Conservation (phyloP, 2,113 vertebrate genomes). For the Oreotrochilus melanogaster region DNA sequence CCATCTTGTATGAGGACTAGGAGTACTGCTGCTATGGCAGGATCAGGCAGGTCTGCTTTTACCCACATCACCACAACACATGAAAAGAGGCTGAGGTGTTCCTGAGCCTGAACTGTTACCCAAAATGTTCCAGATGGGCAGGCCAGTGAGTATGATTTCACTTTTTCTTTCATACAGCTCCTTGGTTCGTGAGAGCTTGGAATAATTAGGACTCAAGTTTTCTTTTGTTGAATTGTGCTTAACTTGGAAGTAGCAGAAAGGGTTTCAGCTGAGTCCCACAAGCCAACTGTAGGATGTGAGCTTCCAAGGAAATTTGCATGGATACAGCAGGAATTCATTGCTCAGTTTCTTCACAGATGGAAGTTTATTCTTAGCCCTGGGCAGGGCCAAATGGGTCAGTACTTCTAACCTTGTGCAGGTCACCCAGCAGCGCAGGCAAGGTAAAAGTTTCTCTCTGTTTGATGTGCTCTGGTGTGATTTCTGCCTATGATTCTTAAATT, state of each 20-base stretch:
- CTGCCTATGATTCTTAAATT: neutral
- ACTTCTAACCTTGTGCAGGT: constrained; percentile 81
- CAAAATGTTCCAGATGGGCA: neutral
- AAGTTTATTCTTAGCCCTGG: constrained; percentile 73
- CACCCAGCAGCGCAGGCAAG: constrained; percentile 27
- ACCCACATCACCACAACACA: too few relatives aligned
- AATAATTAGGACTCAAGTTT: neutral
- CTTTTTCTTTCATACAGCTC: neutral
- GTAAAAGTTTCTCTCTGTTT: neutral
- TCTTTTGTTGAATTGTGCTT: neutral
- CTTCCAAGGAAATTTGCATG: neutral
- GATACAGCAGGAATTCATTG: constrained; percentile 6
- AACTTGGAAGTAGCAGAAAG: neutral
- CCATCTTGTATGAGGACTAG: neutral
- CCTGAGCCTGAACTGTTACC: neutral
- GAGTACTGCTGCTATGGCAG: neutral
- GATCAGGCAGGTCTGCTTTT: neutral
- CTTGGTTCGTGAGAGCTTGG: neutral
- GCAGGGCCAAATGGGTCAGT: constrained; percentile 82
- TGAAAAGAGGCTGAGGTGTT: neutral
- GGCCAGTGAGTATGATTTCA: neutral
- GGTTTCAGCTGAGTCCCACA: neutral
- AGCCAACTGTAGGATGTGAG: neutral
- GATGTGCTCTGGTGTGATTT: constrained; percentile 1
- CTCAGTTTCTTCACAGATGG: constrained; percentile 78